phyloP scores from a whole-genome alignment of 2,888 invertebrate genomes.

The Scaptomyza flava region DNA sequence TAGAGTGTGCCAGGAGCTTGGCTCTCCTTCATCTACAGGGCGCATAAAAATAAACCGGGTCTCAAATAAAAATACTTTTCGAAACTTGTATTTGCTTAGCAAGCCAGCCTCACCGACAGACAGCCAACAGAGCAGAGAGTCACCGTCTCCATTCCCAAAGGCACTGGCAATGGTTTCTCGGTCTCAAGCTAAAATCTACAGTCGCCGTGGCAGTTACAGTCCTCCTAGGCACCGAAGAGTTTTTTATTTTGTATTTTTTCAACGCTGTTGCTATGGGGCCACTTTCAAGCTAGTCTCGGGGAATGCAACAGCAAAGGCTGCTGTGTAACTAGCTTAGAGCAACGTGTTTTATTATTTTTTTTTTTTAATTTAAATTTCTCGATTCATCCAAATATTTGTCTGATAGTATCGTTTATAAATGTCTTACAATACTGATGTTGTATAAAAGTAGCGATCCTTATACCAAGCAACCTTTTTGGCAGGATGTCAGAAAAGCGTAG shows the following conservation, averaged over 20 bases:
- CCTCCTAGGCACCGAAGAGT: constrained; percentile 28
- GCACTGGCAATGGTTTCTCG: constrained; percentile 10
- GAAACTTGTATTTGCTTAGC: constrained; percentile 75
- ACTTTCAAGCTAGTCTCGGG: constrained; percentile 31
- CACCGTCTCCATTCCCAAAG: constrained; percentile 22
- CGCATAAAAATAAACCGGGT: constrained; percentile 59
- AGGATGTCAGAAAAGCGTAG: background rate
- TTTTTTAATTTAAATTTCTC: background rate
- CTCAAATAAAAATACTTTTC: constrained; percentile 73
- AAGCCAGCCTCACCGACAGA: constrained; percentile 52
- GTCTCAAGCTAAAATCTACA: constrained; percentile 29
- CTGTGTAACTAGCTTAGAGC: constrained; percentile 15
- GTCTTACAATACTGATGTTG: too few relatives aligned
- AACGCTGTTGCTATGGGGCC: constrained; percentile 67
- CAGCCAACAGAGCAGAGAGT: constrained; percentile 11
- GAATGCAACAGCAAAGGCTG: constrained; percentile 9
- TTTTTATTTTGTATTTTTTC: constrained; percentile 4
- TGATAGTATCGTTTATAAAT: too few relatives aligned
- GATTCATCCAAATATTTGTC: too few relatives aligned
- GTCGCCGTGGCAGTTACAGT: constrained; percentile 15
- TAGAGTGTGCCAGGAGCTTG: constrained; percentile 18
- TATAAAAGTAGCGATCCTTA: background rate
- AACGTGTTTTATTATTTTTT: background rate
- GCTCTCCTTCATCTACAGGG: constrained; percentile 41
- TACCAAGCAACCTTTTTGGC: background rate